Base-by-base conservation (phyloP, 1,140 invertebrate species). In the Apis cerana region DNA sequence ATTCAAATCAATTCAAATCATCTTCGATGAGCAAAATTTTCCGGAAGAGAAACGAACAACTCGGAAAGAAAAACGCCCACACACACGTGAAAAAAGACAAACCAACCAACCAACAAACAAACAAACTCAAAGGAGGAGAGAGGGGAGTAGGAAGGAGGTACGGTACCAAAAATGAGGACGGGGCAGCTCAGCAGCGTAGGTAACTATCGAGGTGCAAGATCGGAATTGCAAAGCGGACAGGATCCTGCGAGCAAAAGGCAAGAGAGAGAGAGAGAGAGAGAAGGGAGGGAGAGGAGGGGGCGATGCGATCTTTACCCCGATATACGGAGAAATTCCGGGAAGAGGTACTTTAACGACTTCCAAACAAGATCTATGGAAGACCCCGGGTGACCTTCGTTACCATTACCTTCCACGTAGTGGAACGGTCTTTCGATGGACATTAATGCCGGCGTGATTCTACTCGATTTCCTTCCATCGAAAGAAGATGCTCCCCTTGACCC, bases 141-240 rank as follows among this genome's bases (percentile, higher is more conserved):
- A 33, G 64, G 54, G 23, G 50, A 27, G n/a, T 33, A 59, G 64
- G 75, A 58, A 81, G 48, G 33, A 48, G 33, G 21, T 27, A 72
- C 61, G 83, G 89, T 86, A 89, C 91, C 90, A 89, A 92, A 93
- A 92, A 91, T 89, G 85, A 84, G 85, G 83, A 87, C 85, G 81
- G 84, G 80, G 88, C 86, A 88, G 82, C 90, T 90, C 85, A 89
- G 87, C 86, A 83, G 86, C 78, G 84, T 86, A 90, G 92, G 87
- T 84, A 91, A 90, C 88, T 93, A 94, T 94, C 93, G 89, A 91
- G 87, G 90, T 92, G 92, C 93, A 93, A 93, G 93, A 93, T 94
- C 93, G 89, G 93, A 94, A 94, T 94, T 93, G 92, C 92, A 92
- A 94, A 94, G 92, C 91, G 92, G 89, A 91, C 87, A 89, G 91